These are phyloP conservation scores for Dolichotis patagonum DNA, from an alignment of 2,113 vertebrate species.

Conservation along the genomic window DNA sequence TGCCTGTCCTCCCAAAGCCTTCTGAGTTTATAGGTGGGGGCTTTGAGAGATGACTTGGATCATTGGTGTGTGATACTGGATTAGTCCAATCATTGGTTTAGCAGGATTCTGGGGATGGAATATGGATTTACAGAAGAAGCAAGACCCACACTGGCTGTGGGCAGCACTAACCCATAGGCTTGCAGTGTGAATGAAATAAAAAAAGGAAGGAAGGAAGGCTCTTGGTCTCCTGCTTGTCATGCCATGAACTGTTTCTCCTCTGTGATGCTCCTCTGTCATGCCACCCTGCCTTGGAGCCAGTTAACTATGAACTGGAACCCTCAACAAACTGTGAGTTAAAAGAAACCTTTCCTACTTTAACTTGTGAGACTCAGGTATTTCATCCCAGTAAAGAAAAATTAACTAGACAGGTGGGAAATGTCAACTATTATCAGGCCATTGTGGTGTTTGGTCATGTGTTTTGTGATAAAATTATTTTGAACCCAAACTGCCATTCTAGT, in stretches of 20 bases:
- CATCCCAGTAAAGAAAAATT: neutral
- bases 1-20: neutral
- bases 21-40: neutral
- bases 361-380: neutral
- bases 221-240: neutral
- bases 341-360: neutral
- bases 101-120: neutral
- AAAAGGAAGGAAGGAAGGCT: neutral
- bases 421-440: neutral
- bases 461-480: neutral
- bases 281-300: neutral
- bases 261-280: neutral
- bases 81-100: neutral
- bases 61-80: neutral
- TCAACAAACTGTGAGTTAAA: neutral
- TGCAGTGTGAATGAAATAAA: neutral
- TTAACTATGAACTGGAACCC: neutral
- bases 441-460: neutral
- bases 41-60: neutral
- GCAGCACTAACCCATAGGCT: neutral
- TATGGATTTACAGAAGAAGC: neutral
- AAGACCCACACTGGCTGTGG: neutral
- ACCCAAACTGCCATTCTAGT: neutral
- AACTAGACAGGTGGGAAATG: neutral
- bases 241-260: neutral